Base-by-base conservation (phyloP, 2,797 vertebrate genomes). In the Pogonophryne albipinna region DNA sequence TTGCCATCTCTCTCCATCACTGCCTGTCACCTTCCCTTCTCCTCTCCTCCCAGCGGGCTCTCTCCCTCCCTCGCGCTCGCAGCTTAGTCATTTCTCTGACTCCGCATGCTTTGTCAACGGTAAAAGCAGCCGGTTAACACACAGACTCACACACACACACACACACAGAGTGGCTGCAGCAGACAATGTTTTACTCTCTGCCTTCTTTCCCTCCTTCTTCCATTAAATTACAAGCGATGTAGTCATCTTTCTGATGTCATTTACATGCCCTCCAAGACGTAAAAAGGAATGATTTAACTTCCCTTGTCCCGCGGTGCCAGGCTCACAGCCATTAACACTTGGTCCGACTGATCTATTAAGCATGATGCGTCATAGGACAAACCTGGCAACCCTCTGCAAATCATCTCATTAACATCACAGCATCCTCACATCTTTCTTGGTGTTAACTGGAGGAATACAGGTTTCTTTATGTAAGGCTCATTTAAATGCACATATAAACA, bases 61-160 rank as follows among this genome's bases (percentile, higher is more conserved):
- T 0, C 47, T 20, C 73, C 12, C 45, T 50, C 13, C 53, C 64
- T 75, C 71, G 0, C 47, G 20, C 51, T 72, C n/a, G 13, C 58
- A 74, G 90, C 89, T 85, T 83, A 87, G 90, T 93, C 88, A 89
- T 85, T 74, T 84, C 86, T 84, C 84, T 82, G 85, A 91, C 78
- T 90, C 85, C 4, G 85, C 82, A 71, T 65, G 85, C 86, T 88
- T 86, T 86, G 73, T 84, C 76, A 86, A 85, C 80, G 82, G 71
- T 71, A 79, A 76, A 70, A 78, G 74, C 71, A 55, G 67, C 75
- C 76, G 72, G 78, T 64, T 76, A 74, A 34, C 65, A 78, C 86
- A 80, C 85, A 86, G 63, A 1, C 31, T 71, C 46, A 58, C 67
- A 60, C 62, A 31, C 38, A 76, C 41, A 77, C 53, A 50, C 76